Percentiles rank a stretch among this genome's conserved stretches.
Evolutionary conservation across 2,888 invertebrate genomes (phyloP).

Genomic region (Tenthredo amoena): DNA sequence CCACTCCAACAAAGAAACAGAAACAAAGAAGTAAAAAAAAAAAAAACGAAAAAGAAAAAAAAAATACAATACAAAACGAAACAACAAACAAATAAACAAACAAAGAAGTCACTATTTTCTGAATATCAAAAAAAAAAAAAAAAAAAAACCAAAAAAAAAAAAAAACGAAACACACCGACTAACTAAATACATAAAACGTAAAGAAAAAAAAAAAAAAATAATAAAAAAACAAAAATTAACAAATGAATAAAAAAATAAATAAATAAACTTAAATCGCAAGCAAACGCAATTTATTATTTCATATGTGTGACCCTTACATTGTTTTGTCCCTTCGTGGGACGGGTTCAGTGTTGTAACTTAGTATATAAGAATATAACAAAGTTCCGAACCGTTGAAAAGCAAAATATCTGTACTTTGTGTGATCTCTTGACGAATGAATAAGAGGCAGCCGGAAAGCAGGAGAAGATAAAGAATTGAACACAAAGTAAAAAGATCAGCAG

Average conservation of each 20-base stretch:
- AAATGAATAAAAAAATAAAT: slow-evolving; percentile 49
- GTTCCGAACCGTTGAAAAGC: slow-evolving; percentile 68
- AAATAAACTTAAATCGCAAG: slow-evolving; percentile 54
- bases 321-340: slow-evolving; percentile 75
- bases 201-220: slow-evolving; percentile 52
- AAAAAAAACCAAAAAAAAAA: slow-evolving; percentile 46
- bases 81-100: slow-evolving; percentile 28
- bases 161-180: slow-evolving; percentile 49
- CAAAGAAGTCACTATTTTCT: slow-evolving; percentile 41
- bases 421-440: not conserved
- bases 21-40: slow-evolving; percentile 42
- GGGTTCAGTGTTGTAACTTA: slow-evolving; percentile 77
- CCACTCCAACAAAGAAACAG: slow-evolving; percentile 36
- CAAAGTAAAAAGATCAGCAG: slow-evolving; percentile 20
- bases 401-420: slow-evolving; percentile 1
- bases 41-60: slow-evolving; percentile 24
- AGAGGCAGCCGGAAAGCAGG: not conserved
- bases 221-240: slow-evolving; percentile 44
- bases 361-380: slow-evolving; percentile 71
- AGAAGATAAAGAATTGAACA: slow-evolving; percentile 54
- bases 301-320: slow-evolving; percentile 74
- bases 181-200: slow-evolving; percentile 48
- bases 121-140: slow-evolving; percentile 12
- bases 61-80: not conserved
- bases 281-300: slow-evolving; percentile 66